Conservation (phyloP, 2,797 vertebrate genomes). For the Acipenser transmontanus region DNA sequence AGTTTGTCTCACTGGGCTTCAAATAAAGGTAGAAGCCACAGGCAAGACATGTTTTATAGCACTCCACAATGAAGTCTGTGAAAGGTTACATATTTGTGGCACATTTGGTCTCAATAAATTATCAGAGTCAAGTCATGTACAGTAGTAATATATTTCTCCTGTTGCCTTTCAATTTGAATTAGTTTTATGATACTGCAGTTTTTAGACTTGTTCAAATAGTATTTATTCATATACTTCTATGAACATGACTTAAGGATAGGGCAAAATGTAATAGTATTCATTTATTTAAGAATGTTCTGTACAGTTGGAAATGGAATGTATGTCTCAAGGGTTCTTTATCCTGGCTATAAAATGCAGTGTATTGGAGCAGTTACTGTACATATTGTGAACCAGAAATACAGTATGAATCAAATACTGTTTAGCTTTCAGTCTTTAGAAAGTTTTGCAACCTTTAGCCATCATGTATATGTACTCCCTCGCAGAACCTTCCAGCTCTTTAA, state of each 20-base stretch:
- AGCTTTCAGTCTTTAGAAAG: background rate
- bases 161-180: constrained; percentile 8
- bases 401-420: background rate
- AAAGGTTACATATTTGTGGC: constrained; percentile 49
- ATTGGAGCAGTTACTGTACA: background rate
- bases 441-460: background rate
- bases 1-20: constrained; percentile 53
- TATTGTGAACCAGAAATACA: background rate
- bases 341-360: background rate
- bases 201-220: constrained; percentile 10
- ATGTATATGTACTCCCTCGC: background rate
- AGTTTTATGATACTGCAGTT: constrained; percentile 15
- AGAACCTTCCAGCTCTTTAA: background rate
- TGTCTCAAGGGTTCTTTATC: background rate
- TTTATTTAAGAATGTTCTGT: no score
- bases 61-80: constrained; percentile 54
- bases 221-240: background rate
- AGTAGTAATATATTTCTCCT: constrained; percentile 7
- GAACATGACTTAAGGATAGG: background rate
- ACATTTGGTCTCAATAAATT: constrained; percentile 44
- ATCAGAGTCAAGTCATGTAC: constrained; percentile 46
- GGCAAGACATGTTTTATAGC: constrained; percentile 52
- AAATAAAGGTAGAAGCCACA: constrained; percentile 58
- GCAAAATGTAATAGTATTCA: no score
- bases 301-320: background rate